A percentile compares a stretch with the other conserved stretches of the same genome.
Conservation (phyloP, 2,888 invertebrate species). For the Flabesymbios commensalis region DNA sequence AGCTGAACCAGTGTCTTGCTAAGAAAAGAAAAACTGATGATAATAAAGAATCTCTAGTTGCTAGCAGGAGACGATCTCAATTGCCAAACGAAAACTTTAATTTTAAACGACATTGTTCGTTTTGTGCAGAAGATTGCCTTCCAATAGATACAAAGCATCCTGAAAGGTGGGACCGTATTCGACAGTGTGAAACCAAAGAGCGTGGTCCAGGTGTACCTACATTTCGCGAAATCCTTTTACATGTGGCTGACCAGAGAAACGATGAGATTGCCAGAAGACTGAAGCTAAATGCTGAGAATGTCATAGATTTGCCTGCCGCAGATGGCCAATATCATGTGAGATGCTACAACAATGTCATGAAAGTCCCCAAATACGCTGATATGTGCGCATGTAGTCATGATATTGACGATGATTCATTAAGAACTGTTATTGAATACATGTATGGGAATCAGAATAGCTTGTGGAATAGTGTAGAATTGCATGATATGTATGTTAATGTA, state of each 20-base stretch:
- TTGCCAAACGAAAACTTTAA: background rate
- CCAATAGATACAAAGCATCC: background rate
- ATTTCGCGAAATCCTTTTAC: background rate
- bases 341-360: slow-evolving; percentile 5
- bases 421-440: background rate
- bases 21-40: no score
- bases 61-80: background rate
- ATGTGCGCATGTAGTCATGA: background rate
- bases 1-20: background rate
- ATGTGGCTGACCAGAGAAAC: background rate
- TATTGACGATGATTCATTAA: background rate
- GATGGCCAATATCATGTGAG: slow-evolving; percentile 11
- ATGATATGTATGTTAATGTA: background rate
- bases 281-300: background rate
- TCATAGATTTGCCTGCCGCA: slow-evolving; percentile 4
- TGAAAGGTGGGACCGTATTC: background rate
- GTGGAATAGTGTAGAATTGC: slow-evolving; percentile 10
- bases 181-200: slow-evolving; percentile 5
- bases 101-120: slow-evolving; percentile 2
- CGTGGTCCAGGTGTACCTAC: background rate
- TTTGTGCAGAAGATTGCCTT: slow-evolving; percentile 2
- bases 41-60: background rate
- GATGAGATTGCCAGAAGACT: background rate
- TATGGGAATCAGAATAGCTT: background rate
- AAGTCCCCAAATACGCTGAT: background rate